Evolutionary conservation across 1,140 invertebrate species (phyloP), one percentile per base, ranked within the genome.

Genomic region (Aphis gossypii): DNA sequence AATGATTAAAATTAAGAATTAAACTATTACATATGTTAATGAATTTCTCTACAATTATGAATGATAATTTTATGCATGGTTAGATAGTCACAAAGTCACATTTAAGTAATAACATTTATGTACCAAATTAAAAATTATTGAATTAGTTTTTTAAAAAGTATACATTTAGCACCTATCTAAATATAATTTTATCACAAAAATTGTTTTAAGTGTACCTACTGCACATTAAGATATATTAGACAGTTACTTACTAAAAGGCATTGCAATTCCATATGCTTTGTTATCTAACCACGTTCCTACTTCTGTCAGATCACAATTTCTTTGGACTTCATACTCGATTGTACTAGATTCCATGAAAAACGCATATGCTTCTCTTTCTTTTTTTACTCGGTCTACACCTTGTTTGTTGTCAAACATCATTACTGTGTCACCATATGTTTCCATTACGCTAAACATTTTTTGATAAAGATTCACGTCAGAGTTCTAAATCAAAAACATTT

Each of bases 291-390:
- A 97, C 56, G 98, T 97, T 20, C 98, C 98, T 60, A 99, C 97
- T 96, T 98, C 97, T 8, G 97, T 98, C 5, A 99, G 96, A 94
- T 98, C 97, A 95, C 98, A 99, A 95, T 98, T 98, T 94, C 98
- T 96, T 95, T 98, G 98, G 18, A 98, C 97, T 54, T 98, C 97
- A 95, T 98, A 99, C 95, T 99, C 98, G 93, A 98, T 98, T 21
- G 97, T 98, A 6, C 98, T 98, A 18, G 98, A 98, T 96, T 99
- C 98, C 98, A 99, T 98, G 18, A 99, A 96, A 95, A 98, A 99
- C 2, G 98, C 98, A 95, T 99, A 99, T 1, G 87, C 96, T 97
- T 88, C 98, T 98, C 94, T 97, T 2, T 96, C 96, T 94, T 97
- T 96, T 97, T 25, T 97, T 97, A 98, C 98, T 51, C 97, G 96